Evolutionary conservation across 2,797 vertebrate genomes (phyloP).

Genomic region (Galago senegalensis): DNA sequence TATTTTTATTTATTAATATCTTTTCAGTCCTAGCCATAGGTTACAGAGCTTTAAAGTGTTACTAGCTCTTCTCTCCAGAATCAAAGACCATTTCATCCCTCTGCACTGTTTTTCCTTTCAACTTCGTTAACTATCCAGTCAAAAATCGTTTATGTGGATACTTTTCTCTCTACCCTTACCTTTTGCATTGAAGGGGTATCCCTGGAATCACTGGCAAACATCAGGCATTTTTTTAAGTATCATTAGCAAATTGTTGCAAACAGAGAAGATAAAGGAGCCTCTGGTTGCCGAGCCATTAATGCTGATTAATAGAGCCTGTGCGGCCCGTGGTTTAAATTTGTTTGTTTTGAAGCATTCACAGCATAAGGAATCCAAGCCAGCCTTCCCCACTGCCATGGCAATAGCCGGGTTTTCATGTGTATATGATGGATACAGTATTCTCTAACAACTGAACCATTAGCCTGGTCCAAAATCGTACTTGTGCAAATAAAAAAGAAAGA

Average conservation of each 20-base stretch:
- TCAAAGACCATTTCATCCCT: constrained; percentile 59
- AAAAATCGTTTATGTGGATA: constrained; percentile 50
- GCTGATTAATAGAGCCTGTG: constrained; percentile 84
- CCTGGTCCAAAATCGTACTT: constrained; percentile 8
- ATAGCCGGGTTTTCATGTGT: constrained; percentile 75
- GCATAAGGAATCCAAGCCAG: constrained; percentile 78
- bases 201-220: constrained; percentile 82
- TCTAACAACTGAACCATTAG: constrained; percentile 9
- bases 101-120: constrained; percentile 64
- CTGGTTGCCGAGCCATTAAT: constrained; percentile 82
- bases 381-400: constrained; percentile 80
- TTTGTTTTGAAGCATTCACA: constrained; percentile 85
- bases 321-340: constrained; percentile 81
- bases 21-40: neutral
- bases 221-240: constrained; percentile 80
- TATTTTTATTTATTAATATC: neutral
- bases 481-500: neutral
- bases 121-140: neutral
- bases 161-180: constrained; percentile 68
- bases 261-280: constrained; percentile 78
- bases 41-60: constrained; percentile 17
- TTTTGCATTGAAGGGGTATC: constrained; percentile 48
- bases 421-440: neutral
- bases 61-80: neutral
- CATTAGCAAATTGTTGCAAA: constrained; percentile 85